Evolutionary conservation across 2,888 invertebrate species (phyloP), one percentile per base, ranked within the genome.

Genomic region (Leistus spinibarbis): DNA sequence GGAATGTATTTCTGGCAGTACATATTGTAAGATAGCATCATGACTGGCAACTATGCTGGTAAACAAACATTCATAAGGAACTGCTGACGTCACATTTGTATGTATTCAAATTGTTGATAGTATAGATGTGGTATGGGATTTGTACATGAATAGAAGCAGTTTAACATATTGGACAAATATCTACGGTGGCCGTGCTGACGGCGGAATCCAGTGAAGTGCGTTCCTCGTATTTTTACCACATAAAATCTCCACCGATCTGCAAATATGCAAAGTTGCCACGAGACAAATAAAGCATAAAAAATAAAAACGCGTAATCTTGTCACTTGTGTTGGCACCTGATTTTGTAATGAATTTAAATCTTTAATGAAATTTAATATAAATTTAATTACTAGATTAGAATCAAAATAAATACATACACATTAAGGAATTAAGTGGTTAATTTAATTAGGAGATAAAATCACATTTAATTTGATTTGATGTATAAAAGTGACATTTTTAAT

Each of bases 381-480:
- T 72, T 72, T 66, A 72, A 72, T 71, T 72, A 72, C 17, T 3
- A 71, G 72, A 72, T 72, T 72, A 66, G 24, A 69, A 72, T 72
- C 72, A 66, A 24, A 66, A 40, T 54, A 72, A 72, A 65, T 69
- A 54, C 53, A 62, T 63, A 54, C 53, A 62, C 70, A 71, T 71
- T 71, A 69, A 57, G 16, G 69, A 57, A 56, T 56, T 69, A 71
- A 71, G 72, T 66, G 65, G 16, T 72, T n/a, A 72, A 72, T 72
- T 72, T 66, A 72, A 72, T 72, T 72, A 65, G 57, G 56, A 65
- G 72, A 72, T 72, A 23, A 66, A 72, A 72, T 72, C 72, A 56
- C 22, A 65, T 72, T 65, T 24, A 72, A 71, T 71, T 71, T 54
- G 24, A 71, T 72, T 72, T 64, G 63, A 71, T 71, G 64, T 60